Base-by-base conservation (phyloP, 1,140 invertebrate species). In the Drosophila cardini region DNA sequence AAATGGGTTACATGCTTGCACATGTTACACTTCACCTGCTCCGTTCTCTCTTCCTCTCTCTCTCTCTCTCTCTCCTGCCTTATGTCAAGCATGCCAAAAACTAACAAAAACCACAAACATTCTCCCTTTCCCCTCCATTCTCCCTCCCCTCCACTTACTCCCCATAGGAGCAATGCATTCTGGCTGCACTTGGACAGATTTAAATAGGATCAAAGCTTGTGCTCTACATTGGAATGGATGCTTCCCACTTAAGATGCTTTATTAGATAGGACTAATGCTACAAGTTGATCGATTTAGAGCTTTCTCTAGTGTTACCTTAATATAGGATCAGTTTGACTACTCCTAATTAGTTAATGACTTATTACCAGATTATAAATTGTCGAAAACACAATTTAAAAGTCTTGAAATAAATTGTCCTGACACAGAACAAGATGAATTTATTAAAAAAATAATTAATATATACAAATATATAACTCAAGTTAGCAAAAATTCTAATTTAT, bases 1-100 rank as follows among this genome's bases (percentile, higher is more conserved):
- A 81, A 81, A 86, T 85, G 82, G 75, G 82, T 81, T 81, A 86
- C 78, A 85, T 74, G 83, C 78, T 76, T 70, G 78, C 82, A 86
- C 78, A 85, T 85, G 78, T 82, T 69, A 45, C 62, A 38, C 67
- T 64, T 62, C 38, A 80, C 67, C 68, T 79, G 80, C 60, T 65
- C 26, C 13, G 13, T 10, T 16, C 10, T 8, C 9, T 18, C 7
- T 40, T 43, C 34, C 13, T 16, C 2, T 30, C 18, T 21, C 6
- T 7, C 34, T 21, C 7, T 16, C 13, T 26, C 16, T 16, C 10
- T 8, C 9, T 18, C 7, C 40, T 60, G 16, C 43, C 43, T 46
- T 67, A 13, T 75, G 72, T 65, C 56, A 50, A 36, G 52, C 65
- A 62, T 21, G 52, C 48, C 57, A 55, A 80, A 70, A 64, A 50